These are phyloP conservation scores for Ischnura elegans DNA, from an alignment of 2,888 invertebrate species.

Conservation along the genomic window DNA sequence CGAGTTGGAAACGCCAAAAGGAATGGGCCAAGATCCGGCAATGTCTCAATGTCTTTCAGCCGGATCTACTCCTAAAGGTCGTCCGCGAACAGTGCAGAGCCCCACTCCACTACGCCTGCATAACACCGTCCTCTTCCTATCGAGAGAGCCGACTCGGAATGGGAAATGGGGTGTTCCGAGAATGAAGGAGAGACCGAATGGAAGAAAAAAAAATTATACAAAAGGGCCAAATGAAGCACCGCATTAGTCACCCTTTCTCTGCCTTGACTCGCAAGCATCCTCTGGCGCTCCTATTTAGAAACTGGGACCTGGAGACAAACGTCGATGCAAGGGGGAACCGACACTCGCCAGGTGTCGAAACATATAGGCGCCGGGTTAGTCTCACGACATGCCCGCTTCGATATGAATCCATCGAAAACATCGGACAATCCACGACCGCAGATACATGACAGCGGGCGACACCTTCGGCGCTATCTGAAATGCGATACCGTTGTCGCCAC, in stretches of 20 bases:
- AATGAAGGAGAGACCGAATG: background rate
- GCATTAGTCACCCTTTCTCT: background rate
- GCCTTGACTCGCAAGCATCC: background rate
- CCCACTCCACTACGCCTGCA: background rate
- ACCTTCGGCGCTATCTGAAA: background rate
- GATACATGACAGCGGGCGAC: background rate
- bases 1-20: background rate
- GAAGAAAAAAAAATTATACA: background rate
- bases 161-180: background rate
- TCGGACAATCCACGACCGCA: background rate
- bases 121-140: background rate
- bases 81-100: background rate
- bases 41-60: background rate
- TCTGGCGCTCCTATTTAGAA: background rate
- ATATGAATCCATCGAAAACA: background rate
- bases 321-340: background rate
- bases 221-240: background rate
- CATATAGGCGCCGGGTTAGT: background rate
- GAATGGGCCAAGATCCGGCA: background rate
- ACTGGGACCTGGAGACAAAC: background rate
- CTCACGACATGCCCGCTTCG: background rate
- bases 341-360: background rate
- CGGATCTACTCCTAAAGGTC: constrained; percentile 1
- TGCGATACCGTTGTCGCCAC: background rate
- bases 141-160: background rate